Percentiles rank a stretch among this genome's conserved stretches.
phyloP scores from a whole-genome alignment of 2,888 invertebrate species.

The Caenorhabditis afra region DNA sequence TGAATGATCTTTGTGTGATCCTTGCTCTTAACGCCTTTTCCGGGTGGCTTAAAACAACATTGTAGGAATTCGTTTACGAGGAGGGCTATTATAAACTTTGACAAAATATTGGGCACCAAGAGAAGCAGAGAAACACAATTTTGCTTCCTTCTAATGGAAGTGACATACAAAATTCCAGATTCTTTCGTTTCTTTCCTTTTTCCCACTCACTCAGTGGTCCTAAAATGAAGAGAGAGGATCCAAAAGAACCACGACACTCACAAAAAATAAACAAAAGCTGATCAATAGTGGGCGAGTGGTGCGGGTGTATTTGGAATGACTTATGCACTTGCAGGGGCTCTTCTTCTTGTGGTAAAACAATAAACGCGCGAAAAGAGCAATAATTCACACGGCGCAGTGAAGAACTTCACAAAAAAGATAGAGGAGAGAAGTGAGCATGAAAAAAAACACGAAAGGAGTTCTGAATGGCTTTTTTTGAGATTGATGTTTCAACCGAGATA shows the following conservation, averaged over 20 bases:
- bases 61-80: slow-evolving; percentile 34
- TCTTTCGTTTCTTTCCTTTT: background rate
- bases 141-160: slow-evolving; percentile 15
- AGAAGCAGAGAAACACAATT: slow-evolving; percentile 14
- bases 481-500: slow-evolving; percentile 49
- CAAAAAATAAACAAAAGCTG: slow-evolving; percentile 31
- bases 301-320: slow-evolving; percentile 13
- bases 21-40: no score
- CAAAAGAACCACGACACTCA: slow-evolving; percentile 3
- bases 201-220: no score
- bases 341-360: slow-evolving; percentile 36
- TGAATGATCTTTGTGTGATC: no score
- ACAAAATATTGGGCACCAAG: slow-evolving; percentile 27
- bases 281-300: slow-evolving; percentile 17
- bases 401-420: slow-evolving; percentile 34
- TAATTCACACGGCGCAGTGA: slow-evolving; percentile 38
- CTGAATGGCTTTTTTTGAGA: slow-evolving; percentile 21
- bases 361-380: slow-evolving; percentile 33
- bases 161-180: slow-evolving; percentile 23
- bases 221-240: slow-evolving; percentile 5
- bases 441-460: slow-evolving; percentile 14
- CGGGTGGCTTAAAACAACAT: no score
- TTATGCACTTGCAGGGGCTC: slow-evolving; percentile 14
- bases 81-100: slow-evolving; percentile 36
- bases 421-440: slow-evolving; percentile 7